Conservation (phyloP, 2,113 vertebrate genomes). For the Xyrauchen texanus region DNA sequence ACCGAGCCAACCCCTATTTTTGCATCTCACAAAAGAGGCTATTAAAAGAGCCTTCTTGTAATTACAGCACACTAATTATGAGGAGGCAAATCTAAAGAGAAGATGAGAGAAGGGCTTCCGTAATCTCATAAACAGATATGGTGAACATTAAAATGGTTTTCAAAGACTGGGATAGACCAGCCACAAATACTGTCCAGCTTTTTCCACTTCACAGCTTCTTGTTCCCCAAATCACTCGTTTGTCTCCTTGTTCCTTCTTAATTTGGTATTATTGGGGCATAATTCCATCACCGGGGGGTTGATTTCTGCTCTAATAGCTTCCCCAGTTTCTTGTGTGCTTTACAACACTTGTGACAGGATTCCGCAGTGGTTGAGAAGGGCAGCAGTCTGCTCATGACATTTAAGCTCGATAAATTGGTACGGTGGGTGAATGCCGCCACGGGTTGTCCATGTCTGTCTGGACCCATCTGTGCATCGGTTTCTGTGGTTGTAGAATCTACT, state of each 20-base stretch:
- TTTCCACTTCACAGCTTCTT: conserved; percentile 36
- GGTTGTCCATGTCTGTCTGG: conserved; percentile 3
- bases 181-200: conserved; percentile 37
- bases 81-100: conserved; percentile 59
- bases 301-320: conserved; percentile 37
- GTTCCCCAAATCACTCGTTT: conserved; percentile 27
- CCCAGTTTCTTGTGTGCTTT: conserved; percentile 28
- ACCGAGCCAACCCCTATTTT: not conserved
- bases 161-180: not conserved
- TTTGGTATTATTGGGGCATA: conserved; percentile 42
- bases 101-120: conserved; percentile 30
- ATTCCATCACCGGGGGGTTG: conserved; percentile 34
- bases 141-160: not conserved
- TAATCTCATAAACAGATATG: too few species aligned
- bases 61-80: conserved; percentile 57
- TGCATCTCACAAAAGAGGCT: not conserved
- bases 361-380: conserved; percentile 38
- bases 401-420: conserved; percentile 29
- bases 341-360: conserved; percentile 25
- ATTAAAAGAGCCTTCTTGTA: conserved; percentile 48
- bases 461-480: too few species aligned
- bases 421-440: conserved; percentile 17
- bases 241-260: conserved; percentile 47
- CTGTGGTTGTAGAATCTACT: not conserved
- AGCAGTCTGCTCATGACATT: conserved; percentile 37